These are phyloP conservation scores for Helostoma temminkii DNA, from an alignment of 2,797 vertebrate genomes.

Conservation along the genomic window DNA sequence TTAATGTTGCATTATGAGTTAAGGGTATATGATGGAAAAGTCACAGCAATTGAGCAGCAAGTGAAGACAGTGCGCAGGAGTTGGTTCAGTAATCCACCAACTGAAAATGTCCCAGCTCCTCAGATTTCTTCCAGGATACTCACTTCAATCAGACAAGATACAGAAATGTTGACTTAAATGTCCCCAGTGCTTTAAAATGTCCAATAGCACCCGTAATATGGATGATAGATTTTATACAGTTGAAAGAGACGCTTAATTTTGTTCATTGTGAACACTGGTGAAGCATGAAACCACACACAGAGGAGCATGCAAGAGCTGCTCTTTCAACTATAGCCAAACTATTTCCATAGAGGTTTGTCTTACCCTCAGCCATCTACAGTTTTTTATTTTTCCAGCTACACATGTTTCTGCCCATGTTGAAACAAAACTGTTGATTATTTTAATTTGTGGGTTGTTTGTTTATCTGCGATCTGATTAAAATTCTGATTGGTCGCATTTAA, in stretches of 20 bases:
- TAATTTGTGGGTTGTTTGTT: conserved; percentile 51
- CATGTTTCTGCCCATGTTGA: conserved; percentile 42
- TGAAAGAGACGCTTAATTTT: conserved; percentile 64
- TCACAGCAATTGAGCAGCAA: conserved; percentile 34
- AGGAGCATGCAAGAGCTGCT: conserved; percentile 61
- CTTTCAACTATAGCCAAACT: conserved; percentile 77
- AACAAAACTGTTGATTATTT: conserved; percentile 62
- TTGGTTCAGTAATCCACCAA: conserved; percentile 21
- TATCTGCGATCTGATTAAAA: conserved; percentile 22
- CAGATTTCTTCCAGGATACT: conserved; percentile 40
- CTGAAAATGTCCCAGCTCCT: conserved; percentile 25
- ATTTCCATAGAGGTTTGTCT: conserved; percentile 55
- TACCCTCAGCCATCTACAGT: conserved; percentile 34
- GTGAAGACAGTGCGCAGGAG: conserved; percentile 34
- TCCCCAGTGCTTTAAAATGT: conserved; percentile 43
- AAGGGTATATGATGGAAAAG: conserved; percentile 20
- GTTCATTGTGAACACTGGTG: conserved; percentile 65
- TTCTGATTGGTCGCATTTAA: conserved; percentile 16
- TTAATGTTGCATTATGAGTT: conserved; percentile 36
- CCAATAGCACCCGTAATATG: conserved; percentile 46
- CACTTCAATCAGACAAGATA: conserved; percentile 15
- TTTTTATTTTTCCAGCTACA: conserved; percentile 58
- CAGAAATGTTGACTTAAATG: conserved; percentile 34
- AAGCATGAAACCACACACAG: conserved; percentile 76
- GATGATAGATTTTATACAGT: conserved; percentile 71